Evolutionary conservation across 2,888 invertebrate genomes (phyloP).

Genomic region (Mythimna pallens): DNA sequence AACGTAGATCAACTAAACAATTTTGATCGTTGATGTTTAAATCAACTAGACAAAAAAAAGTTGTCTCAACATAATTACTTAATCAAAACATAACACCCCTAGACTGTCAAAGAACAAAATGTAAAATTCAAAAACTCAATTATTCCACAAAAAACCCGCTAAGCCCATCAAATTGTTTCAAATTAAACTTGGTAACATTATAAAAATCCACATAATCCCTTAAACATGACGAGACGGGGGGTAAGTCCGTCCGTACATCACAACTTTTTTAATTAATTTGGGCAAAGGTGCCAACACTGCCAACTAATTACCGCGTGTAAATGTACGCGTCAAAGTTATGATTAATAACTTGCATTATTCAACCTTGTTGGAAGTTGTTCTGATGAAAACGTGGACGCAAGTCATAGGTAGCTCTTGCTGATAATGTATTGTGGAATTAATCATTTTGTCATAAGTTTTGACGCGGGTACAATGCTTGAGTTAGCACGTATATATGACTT

Average conservation of each 20-base stretch:
- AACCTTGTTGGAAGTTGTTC: constrained; percentile 45
- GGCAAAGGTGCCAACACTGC: constrained; percentile 63
- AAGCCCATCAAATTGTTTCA: constrained; percentile 45
- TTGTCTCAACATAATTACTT: background rate
- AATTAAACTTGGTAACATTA: constrained; percentile 54
- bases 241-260: constrained; percentile 47
- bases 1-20: background rate
- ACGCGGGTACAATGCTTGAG: constrained; percentile 14
- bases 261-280: constrained; percentile 77
- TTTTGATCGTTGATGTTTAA: background rate
- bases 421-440: constrained; percentile 54
- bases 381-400: constrained; percentile 50
- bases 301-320: constrained; percentile 76
- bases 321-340: constrained; percentile 65
- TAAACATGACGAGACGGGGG: constrained; percentile 30
- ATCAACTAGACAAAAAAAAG: background rate
- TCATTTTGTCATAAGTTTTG: constrained; percentile 50
- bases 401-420: constrained; percentile 29
- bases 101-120: constrained; percentile 31
- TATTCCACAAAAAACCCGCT: constrained; percentile 37
- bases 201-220: constrained; percentile 53
- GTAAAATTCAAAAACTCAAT: constrained; percentile 51
- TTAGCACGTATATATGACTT: constrained; percentile 4
- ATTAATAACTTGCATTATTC: constrained; percentile 69
- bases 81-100: constrained; percentile 26